Base-by-base conservation (phyloP, 2,113 vertebrate species). In the Phocoena phocoena region DNA sequence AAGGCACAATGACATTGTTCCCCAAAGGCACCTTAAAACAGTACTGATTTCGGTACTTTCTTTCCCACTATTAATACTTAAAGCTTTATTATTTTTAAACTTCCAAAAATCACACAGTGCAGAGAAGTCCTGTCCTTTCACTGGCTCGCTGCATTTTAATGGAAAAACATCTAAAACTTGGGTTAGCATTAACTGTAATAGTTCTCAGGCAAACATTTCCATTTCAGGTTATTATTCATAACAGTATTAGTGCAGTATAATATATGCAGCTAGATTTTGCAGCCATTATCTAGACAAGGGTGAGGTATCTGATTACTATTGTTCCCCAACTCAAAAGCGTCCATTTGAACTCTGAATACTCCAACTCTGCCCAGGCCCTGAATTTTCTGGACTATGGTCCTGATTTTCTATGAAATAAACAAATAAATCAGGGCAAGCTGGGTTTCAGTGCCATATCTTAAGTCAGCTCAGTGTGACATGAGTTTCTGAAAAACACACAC, bases 191-290 rank as follows among this genome's bases (percentile, higher is more conserved):
- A 58, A 47, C 89, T 31, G 68, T 92, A 90, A 96, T 85, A 95
- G 63, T 68, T 88, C 93, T 25, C 83, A 92, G 84, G 60, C 97
- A 95, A 71, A 88, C 86, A 96, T 96, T 97, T 97, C 97, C 96
- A 97, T 92, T 90, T 91, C 87, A 77, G 84, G 83, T 96, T 97
- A 84, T 97, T 92, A 96, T 96, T 96, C 73, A 84, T 67, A 80
- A 89, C 8, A 21, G 26, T 83, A 92, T 95, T 84, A 92, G 47
- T 23, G 80, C 36, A 92, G 36, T 87, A 95, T 94, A 95, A 93
- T 86, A 38, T 13, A 83, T 33, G 73, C 3, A 21, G 41, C 15
- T 93, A 89, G 80, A 65, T 67, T 95, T 63, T 83, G 53, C 73
- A 92, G 93, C 80, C 68, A 86, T 90, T 77, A 33, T 90, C 81